A percentile compares a stretch with the other conserved stretches of the same genome.
Conservation (phyloP, 2,888 invertebrate genomes). For the Tetragnatha montana region DNA sequence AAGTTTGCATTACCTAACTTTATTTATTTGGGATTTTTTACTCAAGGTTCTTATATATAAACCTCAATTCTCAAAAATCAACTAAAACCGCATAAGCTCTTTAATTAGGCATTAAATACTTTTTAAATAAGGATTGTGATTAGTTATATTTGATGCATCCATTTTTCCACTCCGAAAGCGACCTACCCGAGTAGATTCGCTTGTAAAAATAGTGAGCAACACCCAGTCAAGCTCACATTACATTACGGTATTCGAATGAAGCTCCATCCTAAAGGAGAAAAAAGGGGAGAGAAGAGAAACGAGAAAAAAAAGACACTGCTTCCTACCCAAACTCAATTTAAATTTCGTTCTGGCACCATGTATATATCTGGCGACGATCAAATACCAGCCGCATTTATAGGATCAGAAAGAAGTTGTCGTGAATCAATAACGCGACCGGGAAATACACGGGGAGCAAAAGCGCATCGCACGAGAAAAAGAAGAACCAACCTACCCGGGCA, state of each 20-base stretch:
- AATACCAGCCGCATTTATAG: constrained; percentile 25
- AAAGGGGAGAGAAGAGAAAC: not conserved
- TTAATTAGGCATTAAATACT: too few relatives aligned
- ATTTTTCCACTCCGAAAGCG: too few relatives aligned
- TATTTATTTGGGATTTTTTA: too few relatives aligned
- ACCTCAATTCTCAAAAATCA: too few relatives aligned
- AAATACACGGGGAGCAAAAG: constrained; percentile 16
- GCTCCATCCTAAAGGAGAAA: constrained; percentile 15
- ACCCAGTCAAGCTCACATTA: too few relatives aligned
- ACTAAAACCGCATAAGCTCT: too few relatives aligned
- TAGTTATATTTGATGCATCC: too few relatives aligned
- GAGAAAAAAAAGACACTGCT: not conserved
- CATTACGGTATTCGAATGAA: constrained; percentile 39
- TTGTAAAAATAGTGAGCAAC: too few relatives aligned
- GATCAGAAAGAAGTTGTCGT: constrained; percentile 19
- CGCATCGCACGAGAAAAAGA: not conserved
- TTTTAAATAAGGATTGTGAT: too few relatives aligned
- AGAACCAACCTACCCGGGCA: not conserved
- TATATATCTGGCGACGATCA: constrained; percentile 49
- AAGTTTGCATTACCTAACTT: too few relatives aligned
- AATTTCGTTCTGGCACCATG: constrained; percentile 46
- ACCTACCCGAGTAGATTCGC: too few relatives aligned
- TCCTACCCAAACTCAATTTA: constrained; percentile 46
- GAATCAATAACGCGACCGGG: constrained; percentile 35
- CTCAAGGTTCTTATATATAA: too few relatives aligned